Conservation (phyloP, 1,140 invertebrate genomes). For the Ips nitidus region DNA sequence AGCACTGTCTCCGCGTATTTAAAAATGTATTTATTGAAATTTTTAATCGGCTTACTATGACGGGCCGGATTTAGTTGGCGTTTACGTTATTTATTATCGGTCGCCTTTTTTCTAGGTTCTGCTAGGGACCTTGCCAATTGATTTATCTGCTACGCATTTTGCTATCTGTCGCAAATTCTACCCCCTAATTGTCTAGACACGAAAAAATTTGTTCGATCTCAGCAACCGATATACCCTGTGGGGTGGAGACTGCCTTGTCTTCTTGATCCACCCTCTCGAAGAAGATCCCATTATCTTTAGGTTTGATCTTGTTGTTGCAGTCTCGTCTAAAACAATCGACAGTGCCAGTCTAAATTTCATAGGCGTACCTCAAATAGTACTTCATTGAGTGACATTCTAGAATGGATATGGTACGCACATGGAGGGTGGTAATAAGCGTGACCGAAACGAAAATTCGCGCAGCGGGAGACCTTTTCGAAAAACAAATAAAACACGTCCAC, state of each 20-base stretch:
- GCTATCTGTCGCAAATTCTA: background rate
- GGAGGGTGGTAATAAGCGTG: constrained; percentile 10
- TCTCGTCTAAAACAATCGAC: constrained; percentile 28
- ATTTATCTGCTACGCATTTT: no score
- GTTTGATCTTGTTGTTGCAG: constrained; percentile 8
- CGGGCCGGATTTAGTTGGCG: no score
- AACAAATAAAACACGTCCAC: constrained; percentile 36
- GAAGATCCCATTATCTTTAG: background rate
- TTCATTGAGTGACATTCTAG: background rate
- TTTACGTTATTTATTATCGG: no score
- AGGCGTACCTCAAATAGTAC: no score
- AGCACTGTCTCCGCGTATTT: no score
- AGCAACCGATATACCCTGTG: constrained; percentile 24
- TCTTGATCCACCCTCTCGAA: constrained; percentile 17
- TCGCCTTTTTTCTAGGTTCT: no score
- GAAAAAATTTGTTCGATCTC: constrained; percentile 28
- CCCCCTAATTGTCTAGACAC: constrained; percentile 30
- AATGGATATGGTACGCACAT: background rate
- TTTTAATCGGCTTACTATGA: no score
- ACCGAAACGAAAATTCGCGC: constrained; percentile 23
- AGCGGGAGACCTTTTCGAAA: constrained; percentile 27
- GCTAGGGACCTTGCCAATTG: no score
- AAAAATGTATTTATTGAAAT: no score
- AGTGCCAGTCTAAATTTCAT: no score
- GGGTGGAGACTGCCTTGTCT: constrained; percentile 29